Conservation (phyloP, 1,140 invertebrate genomes). For the Scaptomyza montana region DNA sequence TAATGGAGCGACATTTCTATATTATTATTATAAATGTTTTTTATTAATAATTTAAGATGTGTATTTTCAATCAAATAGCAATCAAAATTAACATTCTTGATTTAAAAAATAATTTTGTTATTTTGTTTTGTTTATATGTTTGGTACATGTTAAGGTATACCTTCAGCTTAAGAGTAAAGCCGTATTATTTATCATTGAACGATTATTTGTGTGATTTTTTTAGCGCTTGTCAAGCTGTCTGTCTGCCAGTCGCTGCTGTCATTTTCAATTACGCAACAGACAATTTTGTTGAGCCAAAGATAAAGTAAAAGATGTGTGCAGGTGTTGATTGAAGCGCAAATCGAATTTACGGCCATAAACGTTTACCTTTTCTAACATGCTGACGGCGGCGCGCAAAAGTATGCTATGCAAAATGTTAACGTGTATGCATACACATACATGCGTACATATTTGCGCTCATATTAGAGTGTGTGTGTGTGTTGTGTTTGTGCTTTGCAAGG, state of each 20-base stretch:
- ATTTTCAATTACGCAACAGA: slow-evolving; percentile 43
- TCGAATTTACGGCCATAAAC: slow-evolving; percentile 50
- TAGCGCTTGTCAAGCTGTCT: slow-evolving; percentile 15
- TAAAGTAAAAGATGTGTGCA: slow-evolving; percentile 17
- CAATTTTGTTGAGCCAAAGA: slow-evolving; percentile 12
- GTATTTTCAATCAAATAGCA: too few relatives aligned
- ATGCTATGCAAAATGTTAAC: slow-evolving; percentile 37
- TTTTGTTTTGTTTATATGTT: too few relatives aligned
- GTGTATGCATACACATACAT: background rate
- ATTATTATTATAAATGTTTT: too few relatives aligned
- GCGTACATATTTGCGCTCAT: background rate
- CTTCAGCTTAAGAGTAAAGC: too few relatives aligned
- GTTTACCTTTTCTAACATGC: slow-evolving; percentile 24
- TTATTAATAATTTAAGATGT: too few relatives aligned
- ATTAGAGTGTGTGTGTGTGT: background rate
- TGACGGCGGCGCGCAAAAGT: slow-evolving; percentile 38
- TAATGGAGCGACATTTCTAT: too few relatives aligned
- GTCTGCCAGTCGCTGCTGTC: slow-evolving; percentile 11
- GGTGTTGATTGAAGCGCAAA: slow-evolving; percentile 53
- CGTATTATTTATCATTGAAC: too few relatives aligned
- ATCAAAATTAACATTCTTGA: too few relatives aligned
- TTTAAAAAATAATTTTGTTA: too few relatives aligned
- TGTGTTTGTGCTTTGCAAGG: background rate
- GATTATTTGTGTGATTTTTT: slow-evolving; percentile 10
- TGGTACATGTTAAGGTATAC: too few relatives aligned